Percentiles rank a stretch among this genome's conserved stretches.
Conservation (phyloP, 2,113 vertebrate species). For the Dasyornis broadbenti region DNA sequence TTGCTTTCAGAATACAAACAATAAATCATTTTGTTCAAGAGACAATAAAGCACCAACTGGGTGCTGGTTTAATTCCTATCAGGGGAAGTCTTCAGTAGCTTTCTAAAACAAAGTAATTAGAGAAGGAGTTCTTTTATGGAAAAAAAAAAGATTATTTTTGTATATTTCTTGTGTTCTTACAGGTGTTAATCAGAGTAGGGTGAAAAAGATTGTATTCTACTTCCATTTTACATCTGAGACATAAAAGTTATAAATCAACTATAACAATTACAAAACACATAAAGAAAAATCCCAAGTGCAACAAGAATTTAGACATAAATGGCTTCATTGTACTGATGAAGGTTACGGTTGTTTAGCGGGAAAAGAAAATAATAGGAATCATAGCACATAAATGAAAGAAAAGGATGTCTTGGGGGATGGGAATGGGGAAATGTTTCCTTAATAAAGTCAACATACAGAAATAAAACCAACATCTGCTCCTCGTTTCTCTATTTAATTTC, state of each 20-base stretch:
- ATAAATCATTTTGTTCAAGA: conserved; percentile 88
- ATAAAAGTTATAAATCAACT: conserved; percentile 51
- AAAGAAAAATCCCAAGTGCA: conserved; percentile 44
- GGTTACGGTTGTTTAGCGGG: conserved; percentile 9
- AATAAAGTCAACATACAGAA: conserved; percentile 48
- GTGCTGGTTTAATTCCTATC: conserved; percentile 84
- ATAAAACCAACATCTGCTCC: conserved; percentile 52
- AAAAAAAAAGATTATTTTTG: conserved; percentile 48
- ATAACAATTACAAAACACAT: conserved; percentile 26
- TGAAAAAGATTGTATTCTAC: conserved; percentile 33
- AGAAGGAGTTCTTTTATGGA: conserved; percentile 41
- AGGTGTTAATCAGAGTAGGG: conserved; percentile 36
- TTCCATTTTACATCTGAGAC: conserved; percentile 34
- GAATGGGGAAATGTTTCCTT: conserved; percentile 45
- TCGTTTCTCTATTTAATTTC: conserved; percentile 38
- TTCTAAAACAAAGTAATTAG: conserved; percentile 71
- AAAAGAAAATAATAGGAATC: conserved; percentile 29
- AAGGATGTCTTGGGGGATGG: conserved; percentile 14
- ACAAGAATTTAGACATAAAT: conserved; percentile 44
- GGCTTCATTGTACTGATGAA: conserved; percentile 2
- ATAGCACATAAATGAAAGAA: conserved; percentile 23
- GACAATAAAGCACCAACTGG: conserved; percentile 85
- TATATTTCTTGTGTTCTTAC: conserved; percentile 48
- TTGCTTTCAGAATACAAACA: conserved; percentile 81
- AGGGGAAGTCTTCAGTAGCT: conserved; percentile 78